Percentiles rank a stretch among this genome's conserved stretches.
These are phyloP conservation scores for Drosophila pruinosa DNA, from an alignment of 1,140 invertebrate genomes.

Conservation along the genomic window DNA sequence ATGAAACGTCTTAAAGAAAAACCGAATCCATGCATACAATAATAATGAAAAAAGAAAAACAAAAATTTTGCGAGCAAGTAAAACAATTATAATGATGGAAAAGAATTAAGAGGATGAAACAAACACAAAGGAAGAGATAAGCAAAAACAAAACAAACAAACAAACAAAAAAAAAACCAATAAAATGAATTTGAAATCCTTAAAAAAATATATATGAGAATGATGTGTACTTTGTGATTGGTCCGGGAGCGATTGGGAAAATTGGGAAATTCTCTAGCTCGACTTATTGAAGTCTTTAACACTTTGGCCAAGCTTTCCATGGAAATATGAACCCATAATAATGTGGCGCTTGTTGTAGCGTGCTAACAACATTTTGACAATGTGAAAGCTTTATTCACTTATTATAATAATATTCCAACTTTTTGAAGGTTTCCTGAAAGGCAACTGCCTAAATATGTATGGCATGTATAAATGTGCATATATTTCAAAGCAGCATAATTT, in stretches of 20 bases:
- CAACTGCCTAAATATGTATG: background rate
- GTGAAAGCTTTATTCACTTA: constrained; percentile 14
- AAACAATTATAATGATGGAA: constrained; percentile 66
- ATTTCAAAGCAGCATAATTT: constrained; percentile 20
- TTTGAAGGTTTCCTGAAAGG: background rate
- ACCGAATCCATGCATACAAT: constrained; percentile 64
- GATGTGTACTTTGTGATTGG: constrained; percentile 45
- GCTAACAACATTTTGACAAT: constrained; percentile 12
- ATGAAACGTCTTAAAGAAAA: constrained; percentile 60
- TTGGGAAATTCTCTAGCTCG: background rate
- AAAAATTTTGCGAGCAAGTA: constrained; percentile 57
- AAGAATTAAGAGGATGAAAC: constrained; percentile 37
- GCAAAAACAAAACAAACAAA: constrained; percentile 52
- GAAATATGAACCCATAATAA: constrained; percentile 6
- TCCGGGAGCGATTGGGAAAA: background rate
- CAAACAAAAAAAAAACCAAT: constrained; percentile 63
- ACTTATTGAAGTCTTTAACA: background rate
- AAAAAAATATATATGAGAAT: constrained; percentile 67
- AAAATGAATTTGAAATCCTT: constrained; percentile 81
- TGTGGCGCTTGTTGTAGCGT: constrained; percentile 12
- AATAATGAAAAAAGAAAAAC: constrained; percentile 50
- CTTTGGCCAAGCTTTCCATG: background rate
- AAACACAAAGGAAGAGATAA: constrained; percentile 50
- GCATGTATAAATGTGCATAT: background rate
- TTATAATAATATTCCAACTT: background rate